Conservation (phyloP, 2,888 invertebrate species). For the Oligia fasciuncula region DNA sequence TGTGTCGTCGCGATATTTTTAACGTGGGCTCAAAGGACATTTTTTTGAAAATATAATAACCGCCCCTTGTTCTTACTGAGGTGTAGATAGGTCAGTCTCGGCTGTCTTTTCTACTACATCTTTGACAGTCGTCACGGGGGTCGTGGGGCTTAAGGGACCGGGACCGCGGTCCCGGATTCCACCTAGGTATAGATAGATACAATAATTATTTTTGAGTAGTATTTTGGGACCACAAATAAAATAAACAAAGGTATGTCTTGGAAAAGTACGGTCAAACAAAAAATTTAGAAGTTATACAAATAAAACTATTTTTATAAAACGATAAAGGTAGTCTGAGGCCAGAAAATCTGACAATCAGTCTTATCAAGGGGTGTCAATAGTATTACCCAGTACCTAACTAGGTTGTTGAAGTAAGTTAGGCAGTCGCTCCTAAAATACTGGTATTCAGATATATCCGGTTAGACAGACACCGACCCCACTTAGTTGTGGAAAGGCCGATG, state of each 20-base stretch:
- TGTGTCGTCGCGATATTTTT: not conserved
- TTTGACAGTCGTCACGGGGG: not conserved
- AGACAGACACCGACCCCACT: not conserved
- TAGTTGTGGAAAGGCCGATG: not conserved
- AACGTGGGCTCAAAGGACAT: not conserved
- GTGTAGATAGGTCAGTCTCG: not conserved
- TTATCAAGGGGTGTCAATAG: not conserved
- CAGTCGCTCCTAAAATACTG: not conserved
- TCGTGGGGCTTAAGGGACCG: too few species aligned
- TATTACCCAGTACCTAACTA: not conserved
- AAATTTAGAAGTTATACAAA: too few species aligned
- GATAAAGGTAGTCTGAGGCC: too few species aligned
- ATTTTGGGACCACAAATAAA: too few species aligned
- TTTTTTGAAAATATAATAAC: conserved; percentile 16
- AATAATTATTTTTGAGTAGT: too few species aligned
- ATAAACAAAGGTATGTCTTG: too few species aligned
- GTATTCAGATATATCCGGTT: not conserved
- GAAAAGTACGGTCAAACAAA: too few species aligned
- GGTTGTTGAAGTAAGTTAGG: not conserved
- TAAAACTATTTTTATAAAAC: too few species aligned
- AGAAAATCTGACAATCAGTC: not conserved
- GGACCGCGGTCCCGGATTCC: too few species aligned
- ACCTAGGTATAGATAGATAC: too few species aligned
- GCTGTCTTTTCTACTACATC: too few species aligned
- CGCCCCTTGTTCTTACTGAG: not conserved